A percentile compares a stretch with the other conserved stretches of the same genome.
phyloP scores from a whole-genome alignment of 2,113 vertebrate species.

The Marmota monax region DNA sequence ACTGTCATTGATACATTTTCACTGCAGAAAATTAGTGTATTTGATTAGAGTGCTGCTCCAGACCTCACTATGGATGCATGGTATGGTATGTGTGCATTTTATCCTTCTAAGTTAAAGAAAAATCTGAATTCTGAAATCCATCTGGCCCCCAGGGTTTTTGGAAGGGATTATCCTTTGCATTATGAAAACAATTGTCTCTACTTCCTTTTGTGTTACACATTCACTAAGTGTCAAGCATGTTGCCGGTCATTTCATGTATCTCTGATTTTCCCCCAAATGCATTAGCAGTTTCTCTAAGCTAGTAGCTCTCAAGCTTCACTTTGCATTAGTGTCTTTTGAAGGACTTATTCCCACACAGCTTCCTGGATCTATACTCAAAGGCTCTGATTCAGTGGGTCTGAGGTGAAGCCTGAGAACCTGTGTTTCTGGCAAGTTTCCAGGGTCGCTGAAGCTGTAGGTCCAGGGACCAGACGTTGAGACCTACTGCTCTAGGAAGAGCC shows the following conservation, averaged over 20 bases:
- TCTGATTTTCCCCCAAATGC: neutral
- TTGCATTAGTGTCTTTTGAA: neutral
- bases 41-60: neutral
- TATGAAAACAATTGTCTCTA: constrained; percentile 46
- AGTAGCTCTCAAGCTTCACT: neutral
- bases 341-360: neutral
- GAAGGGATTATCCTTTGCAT: constrained; percentile 41
- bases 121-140: constrained; percentile 25
- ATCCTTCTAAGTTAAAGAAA: constrained; percentile 26
- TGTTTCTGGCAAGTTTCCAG: neutral
- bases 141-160: neutral
- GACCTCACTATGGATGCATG: neutral
- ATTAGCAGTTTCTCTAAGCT: neutral
- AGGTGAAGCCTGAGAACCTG: no score
- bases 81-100: neutral
- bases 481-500: neutral
- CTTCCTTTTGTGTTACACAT: constrained; percentile 50
- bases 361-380: neutral
- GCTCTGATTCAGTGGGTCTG: neutral
- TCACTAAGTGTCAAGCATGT: neutral
- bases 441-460: neutral
- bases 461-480: neutral
- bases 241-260: neutral
- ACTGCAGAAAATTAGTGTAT: neutral
- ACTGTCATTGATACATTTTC: neutral